Percentiles rank a stretch among this genome's conserved stretches.
These are phyloP conservation scores for Dendrocincla fuliginosa DNA, from an alignment of 2,797 vertebrate genomes.

Conservation along the genomic window DNA sequence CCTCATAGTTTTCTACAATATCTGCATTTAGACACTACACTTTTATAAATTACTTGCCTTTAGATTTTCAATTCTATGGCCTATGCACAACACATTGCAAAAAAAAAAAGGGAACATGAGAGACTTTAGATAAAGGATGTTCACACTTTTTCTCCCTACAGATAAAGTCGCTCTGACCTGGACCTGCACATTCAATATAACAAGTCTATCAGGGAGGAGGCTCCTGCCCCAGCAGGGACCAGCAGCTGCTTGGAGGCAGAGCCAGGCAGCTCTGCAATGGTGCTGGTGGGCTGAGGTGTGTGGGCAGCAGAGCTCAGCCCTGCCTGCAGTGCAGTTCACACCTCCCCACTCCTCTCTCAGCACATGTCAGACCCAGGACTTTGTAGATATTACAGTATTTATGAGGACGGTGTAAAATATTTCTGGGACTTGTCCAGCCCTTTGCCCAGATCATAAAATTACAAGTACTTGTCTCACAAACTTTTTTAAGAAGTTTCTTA, in stretches of 20 bases:
- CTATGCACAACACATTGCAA: not conserved
- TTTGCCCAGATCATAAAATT: not conserved
- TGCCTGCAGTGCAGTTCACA: not conserved
- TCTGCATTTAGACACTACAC: not conserved
- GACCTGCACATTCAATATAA: fast-evolving
- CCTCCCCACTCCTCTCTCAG: not conserved
- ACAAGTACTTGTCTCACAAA: not conserved
- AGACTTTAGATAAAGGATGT: not conserved
- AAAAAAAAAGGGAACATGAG: not conserved
- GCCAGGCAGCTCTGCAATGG: not conserved
- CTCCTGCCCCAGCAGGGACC: not conserved
- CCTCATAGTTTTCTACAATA: not conserved
- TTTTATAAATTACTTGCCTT: not conserved
- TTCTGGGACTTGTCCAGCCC: not conserved
- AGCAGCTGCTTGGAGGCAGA: not conserved
- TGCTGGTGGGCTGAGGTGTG: not conserved
- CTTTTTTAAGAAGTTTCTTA: not conserved
- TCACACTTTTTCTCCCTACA: too few species aligned
- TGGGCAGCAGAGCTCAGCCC: not conserved
- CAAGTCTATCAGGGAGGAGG: not conserved
- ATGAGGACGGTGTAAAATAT: not conserved
- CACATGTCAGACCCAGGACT: not conserved
- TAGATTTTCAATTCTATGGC: not conserved
- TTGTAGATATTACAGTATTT: not conserved
- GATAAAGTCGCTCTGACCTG: not conserved